These are phyloP conservation scores for Myotis planiceps DNA, from an alignment of 2,797 vertebrate species.

Conservation along the genomic window DNA sequence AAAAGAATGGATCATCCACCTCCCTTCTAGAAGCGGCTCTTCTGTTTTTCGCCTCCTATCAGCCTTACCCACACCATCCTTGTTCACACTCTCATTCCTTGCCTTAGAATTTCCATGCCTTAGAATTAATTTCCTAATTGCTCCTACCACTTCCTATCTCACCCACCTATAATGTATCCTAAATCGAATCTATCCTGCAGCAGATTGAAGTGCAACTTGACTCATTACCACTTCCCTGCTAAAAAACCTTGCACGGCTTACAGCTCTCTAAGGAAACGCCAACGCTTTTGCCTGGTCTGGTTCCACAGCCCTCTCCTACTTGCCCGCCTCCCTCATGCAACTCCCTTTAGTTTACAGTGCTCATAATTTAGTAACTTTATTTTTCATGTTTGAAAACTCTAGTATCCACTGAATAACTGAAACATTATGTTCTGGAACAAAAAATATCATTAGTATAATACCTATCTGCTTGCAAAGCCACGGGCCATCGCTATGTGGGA, in stretches of 20 bases:
- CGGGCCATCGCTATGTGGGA: neutral
- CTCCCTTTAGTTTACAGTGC: neutral
- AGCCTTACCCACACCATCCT: neutral
- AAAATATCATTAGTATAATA: neutral
- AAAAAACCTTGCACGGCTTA: neutral
- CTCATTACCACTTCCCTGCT: neutral
- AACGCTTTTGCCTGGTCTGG: neutral
- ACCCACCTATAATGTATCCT: neutral
- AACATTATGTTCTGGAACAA: neutral
- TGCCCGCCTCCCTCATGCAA: neutral
- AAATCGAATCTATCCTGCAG: neutral
- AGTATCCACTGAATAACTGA: neutral
- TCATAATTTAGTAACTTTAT: neutral
- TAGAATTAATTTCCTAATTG: neutral
- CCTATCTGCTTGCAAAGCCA: neutral
- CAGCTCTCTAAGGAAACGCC: neutral
- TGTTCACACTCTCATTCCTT: neutral
- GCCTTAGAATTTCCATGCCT: neutral
- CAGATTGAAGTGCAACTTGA: neutral
- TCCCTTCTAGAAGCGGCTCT: neutral
- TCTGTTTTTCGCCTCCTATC: neutral
- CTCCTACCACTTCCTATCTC: neutral
- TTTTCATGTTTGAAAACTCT: conserved; percentile 35
- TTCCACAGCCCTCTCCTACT: too few relatives aligned
- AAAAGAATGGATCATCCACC: too few relatives aligned